Conservation (phyloP, 1,140 invertebrate species). For the Plectrocnemia conspersa region DNA sequence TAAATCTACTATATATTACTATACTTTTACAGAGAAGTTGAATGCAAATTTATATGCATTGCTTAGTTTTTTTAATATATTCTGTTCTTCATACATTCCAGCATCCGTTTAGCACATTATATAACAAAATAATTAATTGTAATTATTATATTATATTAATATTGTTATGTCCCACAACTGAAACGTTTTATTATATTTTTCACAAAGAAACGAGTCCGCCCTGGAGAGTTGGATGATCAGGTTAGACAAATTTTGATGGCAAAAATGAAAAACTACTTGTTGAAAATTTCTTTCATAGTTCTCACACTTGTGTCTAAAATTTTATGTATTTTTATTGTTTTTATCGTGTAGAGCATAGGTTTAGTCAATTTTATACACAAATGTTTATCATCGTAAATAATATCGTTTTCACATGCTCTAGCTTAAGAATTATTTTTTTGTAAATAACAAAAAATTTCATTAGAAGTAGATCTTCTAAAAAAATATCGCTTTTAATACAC, state of each 20-base stretch:
- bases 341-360: slow-evolving; percentile 18
- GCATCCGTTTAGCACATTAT: too few species aligned
- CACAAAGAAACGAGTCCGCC: slow-evolving; percentile 34
- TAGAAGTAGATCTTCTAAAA: slow-evolving; percentile 18
- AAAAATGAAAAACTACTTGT: slow-evolving; percentile 10
- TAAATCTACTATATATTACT: too few species aligned
- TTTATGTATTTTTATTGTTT: slow-evolving; percentile 18
- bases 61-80: too few species aligned
- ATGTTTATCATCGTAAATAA: slow-evolving; percentile 14
- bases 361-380: slow-evolving; percentile 8
- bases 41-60: too few species aligned
- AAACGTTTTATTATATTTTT: slow-evolving; percentile 32
- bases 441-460: slow-evolving; percentile 22
- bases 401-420: slow-evolving; percentile 13
- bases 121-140: too few species aligned
- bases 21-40: too few species aligned
- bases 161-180: slow-evolving; percentile 16
- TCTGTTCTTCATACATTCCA: too few species aligned
- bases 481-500: too few species aligned
- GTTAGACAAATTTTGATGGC: slow-evolving; percentile 30
- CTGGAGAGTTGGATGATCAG: slow-evolving; percentile 35
- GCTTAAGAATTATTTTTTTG: slow-evolving; percentile 16
- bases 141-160: too few species aligned
- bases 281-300: slow-evolving; percentile 15
- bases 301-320: slow-evolving; percentile 23